These are phyloP conservation scores for Nematolebias whitei DNA, from an alignment of 2,113 vertebrate species.

Conservation along the genomic window DNA sequence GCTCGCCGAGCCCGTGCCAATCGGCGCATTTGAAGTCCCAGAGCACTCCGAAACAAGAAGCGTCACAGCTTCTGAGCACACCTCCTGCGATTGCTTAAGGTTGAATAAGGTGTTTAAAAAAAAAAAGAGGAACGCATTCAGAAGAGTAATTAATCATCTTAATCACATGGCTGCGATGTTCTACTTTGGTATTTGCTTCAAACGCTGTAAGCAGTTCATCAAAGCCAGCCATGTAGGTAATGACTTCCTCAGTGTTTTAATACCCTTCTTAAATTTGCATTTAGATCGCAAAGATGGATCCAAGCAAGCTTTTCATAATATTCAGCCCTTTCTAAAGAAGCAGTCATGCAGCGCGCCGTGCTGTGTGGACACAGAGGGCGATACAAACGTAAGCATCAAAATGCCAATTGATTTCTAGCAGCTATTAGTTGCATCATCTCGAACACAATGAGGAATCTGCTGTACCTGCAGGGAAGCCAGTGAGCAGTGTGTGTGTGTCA, in stretches of 20 bases:
- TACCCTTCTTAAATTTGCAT: slow-evolving; percentile 68
- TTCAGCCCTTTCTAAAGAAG: slow-evolving; percentile 55
- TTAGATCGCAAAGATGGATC: slow-evolving; percentile 70
- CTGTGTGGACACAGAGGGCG: slow-evolving; percentile 27
- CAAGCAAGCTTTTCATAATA: slow-evolving; percentile 63
- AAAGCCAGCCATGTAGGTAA: slow-evolving; percentile 77
- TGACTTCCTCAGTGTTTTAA: slow-evolving; percentile 69
- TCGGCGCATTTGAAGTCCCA: slow-evolving; percentile 30
- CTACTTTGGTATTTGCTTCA: slow-evolving; percentile 64
- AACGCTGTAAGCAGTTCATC: slow-evolving; percentile 68
- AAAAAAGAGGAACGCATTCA: slow-evolving; percentile 46
- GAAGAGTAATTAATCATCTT: slow-evolving; percentile 74
- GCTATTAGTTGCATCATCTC: slow-evolving; percentile 22
- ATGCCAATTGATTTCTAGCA: slow-evolving; percentile 46
- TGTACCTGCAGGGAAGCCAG: slow-evolving; percentile 1
- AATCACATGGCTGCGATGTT: slow-evolving; percentile 67
- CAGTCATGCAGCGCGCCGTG: slow-evolving; percentile 32
- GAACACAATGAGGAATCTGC: slow-evolving; percentile 14
- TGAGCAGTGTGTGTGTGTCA: slow-evolving; percentile 2
- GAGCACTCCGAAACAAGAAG: slow-evolving; percentile 32
- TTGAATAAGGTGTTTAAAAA: slow-evolving; percentile 33
- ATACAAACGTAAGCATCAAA: slow-evolving; percentile 38
- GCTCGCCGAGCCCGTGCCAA: slow-evolving; percentile 18
- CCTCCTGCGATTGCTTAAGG: slow-evolving; percentile 42
- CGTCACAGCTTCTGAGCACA: slow-evolving; percentile 20